Evolutionary conservation across 1,140 invertebrate species (phyloP).

Genomic region (Lepidurus packardi): DNA sequence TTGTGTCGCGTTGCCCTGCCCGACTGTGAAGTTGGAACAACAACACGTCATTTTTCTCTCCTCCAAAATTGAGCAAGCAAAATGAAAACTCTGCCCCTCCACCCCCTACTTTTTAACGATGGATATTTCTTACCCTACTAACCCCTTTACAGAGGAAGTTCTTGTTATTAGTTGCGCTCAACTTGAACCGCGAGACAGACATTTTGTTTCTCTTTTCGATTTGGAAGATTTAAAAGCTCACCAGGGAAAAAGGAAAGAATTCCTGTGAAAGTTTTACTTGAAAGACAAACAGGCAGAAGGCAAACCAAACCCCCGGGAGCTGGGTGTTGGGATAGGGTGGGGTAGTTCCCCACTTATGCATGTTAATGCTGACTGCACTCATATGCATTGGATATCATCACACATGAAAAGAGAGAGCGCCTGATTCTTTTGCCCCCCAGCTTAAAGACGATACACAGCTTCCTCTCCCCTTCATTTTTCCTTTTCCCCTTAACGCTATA

Average conservation of each 20-base stretch:
- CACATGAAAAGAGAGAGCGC: not conserved
- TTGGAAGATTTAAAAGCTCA: not conserved
- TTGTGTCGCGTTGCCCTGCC: too few species aligned
- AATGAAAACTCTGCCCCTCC: too few species aligned
- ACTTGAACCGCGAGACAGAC: not conserved
- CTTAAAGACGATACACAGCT: not conserved
- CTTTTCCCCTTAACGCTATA: not conserved
- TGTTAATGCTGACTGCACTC: conserved; percentile 14
- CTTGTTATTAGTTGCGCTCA: not conserved
- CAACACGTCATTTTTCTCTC: too few species aligned
- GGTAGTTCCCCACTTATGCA: not conserved
- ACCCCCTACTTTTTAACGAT: too few species aligned
- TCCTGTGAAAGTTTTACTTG: not conserved
- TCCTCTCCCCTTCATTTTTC: not conserved
- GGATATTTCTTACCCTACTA: not conserved
- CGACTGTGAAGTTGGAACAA: too few species aligned
- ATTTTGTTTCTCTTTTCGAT: not conserved
- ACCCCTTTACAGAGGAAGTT: not conserved
- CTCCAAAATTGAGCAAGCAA: too few species aligned
- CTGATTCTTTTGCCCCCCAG: not conserved
- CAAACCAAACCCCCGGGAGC: too few species aligned
- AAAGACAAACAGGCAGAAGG: not conserved
- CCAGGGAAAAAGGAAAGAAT: not conserved
- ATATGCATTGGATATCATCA: conserved; percentile 22
- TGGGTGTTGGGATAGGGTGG: not conserved